These are phyloP conservation scores for Australoheros facetus DNA, from an alignment of 2,797 vertebrate species.

Conservation along the genomic window DNA sequence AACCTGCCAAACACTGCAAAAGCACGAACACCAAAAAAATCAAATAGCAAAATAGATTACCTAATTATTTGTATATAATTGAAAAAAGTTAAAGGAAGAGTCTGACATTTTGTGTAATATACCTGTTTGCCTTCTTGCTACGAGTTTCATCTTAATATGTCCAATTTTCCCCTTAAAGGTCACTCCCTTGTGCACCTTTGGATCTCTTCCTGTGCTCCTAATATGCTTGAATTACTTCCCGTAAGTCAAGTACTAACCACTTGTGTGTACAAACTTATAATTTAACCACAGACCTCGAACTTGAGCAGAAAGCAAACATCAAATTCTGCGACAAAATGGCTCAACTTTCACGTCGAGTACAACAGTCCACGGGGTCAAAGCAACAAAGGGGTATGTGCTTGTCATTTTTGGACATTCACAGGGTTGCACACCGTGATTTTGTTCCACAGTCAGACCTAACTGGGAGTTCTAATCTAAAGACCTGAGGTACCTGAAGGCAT, in stretches of 20 bases:
- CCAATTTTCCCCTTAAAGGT: not conserved
- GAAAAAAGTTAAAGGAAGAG: not conserved
- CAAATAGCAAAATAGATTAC: slow-evolving; percentile 19
- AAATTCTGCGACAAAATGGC: too few species aligned
- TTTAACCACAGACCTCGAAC: not conserved
- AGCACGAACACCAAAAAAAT: slow-evolving; percentile 3
- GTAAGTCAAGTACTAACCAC: not conserved
- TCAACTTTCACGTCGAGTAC: not conserved
- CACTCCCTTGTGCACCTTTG: not conserved
- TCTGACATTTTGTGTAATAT: not conserved
- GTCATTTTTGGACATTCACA: not conserved
- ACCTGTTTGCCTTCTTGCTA: not conserved
- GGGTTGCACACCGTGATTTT: not conserved
- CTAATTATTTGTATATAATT: not conserved
- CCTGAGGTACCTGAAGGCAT: not conserved
- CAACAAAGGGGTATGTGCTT: not conserved
- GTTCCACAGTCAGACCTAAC: too few species aligned
- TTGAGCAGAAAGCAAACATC: not conserved
- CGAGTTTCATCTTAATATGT: not conserved
- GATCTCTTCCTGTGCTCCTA: not conserved
- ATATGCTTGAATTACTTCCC: not conserved
- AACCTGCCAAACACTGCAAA: slow-evolving; percentile 4
- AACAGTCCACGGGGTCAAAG: not conserved
- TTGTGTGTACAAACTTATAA: not conserved
- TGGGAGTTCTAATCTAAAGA: not conserved